These are phyloP conservation scores for Vimba vimba DNA, from an alignment of 2,113 vertebrate species.

Conservation along the genomic window DNA sequence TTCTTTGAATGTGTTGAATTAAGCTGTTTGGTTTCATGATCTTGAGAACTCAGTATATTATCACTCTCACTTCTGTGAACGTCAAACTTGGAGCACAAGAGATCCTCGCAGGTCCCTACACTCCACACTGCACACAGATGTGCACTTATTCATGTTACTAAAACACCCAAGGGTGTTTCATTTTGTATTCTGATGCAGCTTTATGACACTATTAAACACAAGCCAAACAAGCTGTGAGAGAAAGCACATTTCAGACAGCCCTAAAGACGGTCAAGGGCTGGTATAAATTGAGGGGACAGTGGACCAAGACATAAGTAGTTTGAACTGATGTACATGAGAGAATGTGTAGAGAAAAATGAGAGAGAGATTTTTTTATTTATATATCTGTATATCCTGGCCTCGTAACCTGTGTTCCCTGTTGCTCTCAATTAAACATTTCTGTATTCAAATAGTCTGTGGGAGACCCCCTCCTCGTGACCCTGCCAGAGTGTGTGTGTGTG, in stretches of 20 bases:
- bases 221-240: constrained; percentile 24
- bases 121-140: neutral
- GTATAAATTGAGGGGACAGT: neutral
- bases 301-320: neutral
- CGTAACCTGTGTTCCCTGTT: constrained; percentile 68
- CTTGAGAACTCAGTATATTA: neutral
- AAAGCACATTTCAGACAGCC: constrained; percentile 60
- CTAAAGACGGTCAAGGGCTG: neutral
- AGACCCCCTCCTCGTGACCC: constrained; percentile 89
- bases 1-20: neutral
- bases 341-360: neutral
- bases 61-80: neutral
- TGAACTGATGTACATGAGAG: neutral
- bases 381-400: constrained; percentile 30
- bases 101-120: neutral
- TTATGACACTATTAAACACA: constrained; percentile 40
- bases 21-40: neutral
- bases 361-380: neutral
- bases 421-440: constrained; percentile 92
- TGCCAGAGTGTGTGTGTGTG: constrained; percentile 77
- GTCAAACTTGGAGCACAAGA: neutral
- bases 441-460: constrained; percentile 93
- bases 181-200: constrained; percentile 40
- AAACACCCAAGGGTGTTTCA: constrained; percentile 19
- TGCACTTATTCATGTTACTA: constrained; percentile 26